phyloP scores from a whole-genome alignment of 2,797 vertebrate species.

The Rhabdophis nuchalis region DNA sequence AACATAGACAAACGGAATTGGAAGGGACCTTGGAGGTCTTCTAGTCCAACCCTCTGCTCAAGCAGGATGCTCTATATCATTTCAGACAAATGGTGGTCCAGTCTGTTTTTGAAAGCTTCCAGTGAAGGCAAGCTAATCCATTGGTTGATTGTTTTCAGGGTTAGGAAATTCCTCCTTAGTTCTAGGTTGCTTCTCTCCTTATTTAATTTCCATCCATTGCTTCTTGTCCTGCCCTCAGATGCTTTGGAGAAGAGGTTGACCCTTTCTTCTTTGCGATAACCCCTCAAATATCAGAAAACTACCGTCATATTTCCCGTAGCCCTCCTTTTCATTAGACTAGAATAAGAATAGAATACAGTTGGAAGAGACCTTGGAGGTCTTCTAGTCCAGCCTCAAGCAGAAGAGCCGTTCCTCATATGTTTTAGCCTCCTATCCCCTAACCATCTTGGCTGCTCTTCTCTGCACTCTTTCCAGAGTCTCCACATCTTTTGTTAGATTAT shows the following conservation, averaged over 20 bases:
- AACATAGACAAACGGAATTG: no score
- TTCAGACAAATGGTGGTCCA: background rate
- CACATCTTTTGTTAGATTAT: no score
- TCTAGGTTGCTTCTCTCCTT: background rate
- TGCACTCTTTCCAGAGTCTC: no score
- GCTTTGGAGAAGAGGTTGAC: background rate
- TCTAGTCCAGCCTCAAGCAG: no score
- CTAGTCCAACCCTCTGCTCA: background rate
- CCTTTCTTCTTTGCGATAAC: background rate
- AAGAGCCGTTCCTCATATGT: no score
- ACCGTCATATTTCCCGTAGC: no score
- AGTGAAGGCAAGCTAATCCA: background rate
- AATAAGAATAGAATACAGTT: no score
- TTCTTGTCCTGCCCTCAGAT: background rate
- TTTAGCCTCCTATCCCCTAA: no score
- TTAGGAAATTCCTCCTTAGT: background rate
- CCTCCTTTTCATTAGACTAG: no score
- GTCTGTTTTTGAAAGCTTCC: background rate
- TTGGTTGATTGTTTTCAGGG: background rate
- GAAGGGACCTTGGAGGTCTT: background rate
- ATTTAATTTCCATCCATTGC: background rate
- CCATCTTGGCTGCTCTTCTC: no score
- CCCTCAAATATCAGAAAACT: background rate
- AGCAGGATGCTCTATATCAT: background rate
- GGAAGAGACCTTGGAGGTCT: no score